Percentiles rank a stretch among this genome's conserved stretches.
phyloP scores from a whole-genome alignment of 2,888 invertebrate species.

The Drosophila tanythrix region DNA sequence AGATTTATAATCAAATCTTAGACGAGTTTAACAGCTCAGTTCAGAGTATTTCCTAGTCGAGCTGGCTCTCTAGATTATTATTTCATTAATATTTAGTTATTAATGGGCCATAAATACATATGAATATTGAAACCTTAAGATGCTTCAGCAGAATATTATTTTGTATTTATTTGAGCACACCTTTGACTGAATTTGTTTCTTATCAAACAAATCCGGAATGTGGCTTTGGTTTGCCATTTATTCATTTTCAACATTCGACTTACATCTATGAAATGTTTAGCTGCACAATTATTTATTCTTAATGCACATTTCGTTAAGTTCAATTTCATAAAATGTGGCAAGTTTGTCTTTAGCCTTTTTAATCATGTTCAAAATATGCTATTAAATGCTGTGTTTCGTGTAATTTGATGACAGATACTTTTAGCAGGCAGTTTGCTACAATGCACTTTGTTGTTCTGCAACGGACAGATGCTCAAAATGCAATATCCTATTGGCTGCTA shows the following conservation, averaged over 20 bases:
- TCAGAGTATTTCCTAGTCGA: neutral
- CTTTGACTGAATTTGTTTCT: neutral
- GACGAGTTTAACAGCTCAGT: accelerated
- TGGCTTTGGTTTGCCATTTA: neutral
- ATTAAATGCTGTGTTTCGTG: slow-evolving; percentile 11
- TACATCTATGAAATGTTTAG: neutral
- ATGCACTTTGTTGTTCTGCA: slow-evolving; percentile 33
- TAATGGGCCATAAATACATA: neutral
- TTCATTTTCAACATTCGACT: neutral
- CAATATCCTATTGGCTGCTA: slow-evolving; percentile 53
- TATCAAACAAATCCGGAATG: neutral
- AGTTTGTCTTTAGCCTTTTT: neutral
- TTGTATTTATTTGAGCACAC: neutral
- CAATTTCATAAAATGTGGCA: neutral
- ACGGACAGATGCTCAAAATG: slow-evolving; percentile 47
- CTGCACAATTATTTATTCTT: neutral
- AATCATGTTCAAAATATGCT: slow-evolving; percentile 13
- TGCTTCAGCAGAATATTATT: neutral
- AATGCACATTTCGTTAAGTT: neutral
- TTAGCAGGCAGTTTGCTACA: slow-evolving; percentile 30
- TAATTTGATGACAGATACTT: slow-evolving; percentile 29
- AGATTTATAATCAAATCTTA: no score
- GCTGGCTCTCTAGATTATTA: neutral
- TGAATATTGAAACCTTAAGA: neutral
- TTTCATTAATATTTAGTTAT: neutral